Conservation (phyloP, 2,113 vertebrate species). For the Formicarius rufipectus region DNA sequence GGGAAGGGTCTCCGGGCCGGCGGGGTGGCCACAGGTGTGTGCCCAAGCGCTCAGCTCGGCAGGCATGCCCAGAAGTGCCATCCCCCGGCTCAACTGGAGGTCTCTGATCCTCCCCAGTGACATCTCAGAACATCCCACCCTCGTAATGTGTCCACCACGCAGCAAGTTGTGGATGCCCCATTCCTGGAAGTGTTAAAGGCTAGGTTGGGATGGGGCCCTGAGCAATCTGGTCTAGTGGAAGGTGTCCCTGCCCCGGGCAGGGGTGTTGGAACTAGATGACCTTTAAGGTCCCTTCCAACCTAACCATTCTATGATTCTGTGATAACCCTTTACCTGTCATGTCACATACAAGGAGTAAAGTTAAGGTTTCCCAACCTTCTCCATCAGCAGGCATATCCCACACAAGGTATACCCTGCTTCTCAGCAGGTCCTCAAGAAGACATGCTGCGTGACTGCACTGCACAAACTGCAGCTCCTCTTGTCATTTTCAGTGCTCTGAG, state of each 20-base stretch:
- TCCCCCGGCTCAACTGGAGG: not conserved
- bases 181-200: not conserved
- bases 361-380: not conserved
- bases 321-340: not conserved
- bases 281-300: not conserved
- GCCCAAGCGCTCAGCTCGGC: not conserved
- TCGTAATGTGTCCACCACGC: fast-evolving
- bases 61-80: fast-evolving
- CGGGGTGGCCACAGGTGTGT: not conserved
- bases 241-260: not conserved
- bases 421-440: not conserved
- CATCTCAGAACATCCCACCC: not conserved
- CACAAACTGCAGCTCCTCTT: fast-evolving
- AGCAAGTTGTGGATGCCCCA: too few species aligned
- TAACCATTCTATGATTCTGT: not conserved
- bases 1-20: not conserved
- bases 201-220: not conserved
- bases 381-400: fast-evolving
- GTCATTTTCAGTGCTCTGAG: not conserved
- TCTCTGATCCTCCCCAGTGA: not conserved
- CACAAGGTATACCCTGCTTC: not conserved
- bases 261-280: not conserved
- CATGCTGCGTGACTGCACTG: not conserved
- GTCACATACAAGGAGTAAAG: not conserved
- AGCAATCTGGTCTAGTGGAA: not conserved